Base-by-base conservation (phyloP, 2,888 invertebrate species). In the Monoplex corrugatus region DNA sequence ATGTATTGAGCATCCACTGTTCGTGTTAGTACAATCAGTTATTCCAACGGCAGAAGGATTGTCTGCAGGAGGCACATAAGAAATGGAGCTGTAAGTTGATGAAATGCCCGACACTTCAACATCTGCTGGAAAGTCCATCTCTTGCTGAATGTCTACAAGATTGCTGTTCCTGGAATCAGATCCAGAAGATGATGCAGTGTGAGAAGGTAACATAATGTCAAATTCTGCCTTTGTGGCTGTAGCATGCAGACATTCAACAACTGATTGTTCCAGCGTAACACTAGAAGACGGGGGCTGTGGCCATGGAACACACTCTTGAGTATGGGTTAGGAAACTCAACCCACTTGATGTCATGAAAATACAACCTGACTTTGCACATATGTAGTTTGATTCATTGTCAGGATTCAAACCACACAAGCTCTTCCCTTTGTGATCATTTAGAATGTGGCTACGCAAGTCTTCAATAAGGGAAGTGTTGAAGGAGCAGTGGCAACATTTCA, bases 401-500 rank as follows among this genome's bases (percentile, higher is more conserved):
- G 87, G 43, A 83, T 90, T 91, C 68, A 90, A 44, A n/a, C 91
- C 91, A 57, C 90, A 85, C 75, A 92, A 86, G 40, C 89, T 87
- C 44, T 86, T 90, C 10, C 92, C 91, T 57, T 86, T 90, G 80
- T 91, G 92, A 32, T 89, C 90, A 57, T 89, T 83, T 32, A 90
- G 89, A 44, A 91, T 89, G 85, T 92, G 92, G 68, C 68, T 89
- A 44, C 89, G 91, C 63, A 92, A 88, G 3, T 89, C 82, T 8
- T 87, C 89, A 40, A 88, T 89, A 19, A 85, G 35, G 44, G 78
- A 89, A n/a, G 91, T 86, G 68, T 75, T 87, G 80, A 90, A 92
- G 87, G 91, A 91, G 89, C 94, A 94, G 89, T 94, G 94, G 75
- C 92, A 94, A 91, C 94, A 94, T 89, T 93, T 93, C 90, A 90